Percentiles rank a stretch among this genome's conserved stretches.
Evolutionary conservation across 35 echinoderm and acorn worm genomes (phyloP).

Genomic region (Amphiura filiformis): DNA sequence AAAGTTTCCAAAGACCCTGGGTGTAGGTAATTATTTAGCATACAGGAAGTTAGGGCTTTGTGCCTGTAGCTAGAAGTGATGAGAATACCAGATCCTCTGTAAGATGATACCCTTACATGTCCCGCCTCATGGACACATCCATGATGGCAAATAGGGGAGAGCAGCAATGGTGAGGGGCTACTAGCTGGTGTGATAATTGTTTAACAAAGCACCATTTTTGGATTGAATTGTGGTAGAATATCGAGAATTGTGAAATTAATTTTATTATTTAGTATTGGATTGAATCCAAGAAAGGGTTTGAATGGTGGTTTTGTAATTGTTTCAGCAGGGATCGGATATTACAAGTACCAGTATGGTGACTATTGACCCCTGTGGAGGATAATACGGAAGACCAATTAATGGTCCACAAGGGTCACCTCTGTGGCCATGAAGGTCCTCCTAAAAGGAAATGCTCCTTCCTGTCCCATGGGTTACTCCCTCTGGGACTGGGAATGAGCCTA

Average conservation of each 20-base stretch:
- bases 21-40: background rate
- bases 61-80: background rate
- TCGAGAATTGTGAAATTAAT: background rate
- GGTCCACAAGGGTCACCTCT: conserved; percentile 2
- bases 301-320: background rate
- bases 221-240: too few relatives aligned
- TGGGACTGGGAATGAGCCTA: background rate
- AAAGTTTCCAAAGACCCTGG: background rate
- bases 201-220: too few relatives aligned
- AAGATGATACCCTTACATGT: background rate
- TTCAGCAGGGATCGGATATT: background rate
- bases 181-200: background rate
- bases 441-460: conserved; percentile 1
- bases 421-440: conserved; percentile 12
- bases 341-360: background rate
- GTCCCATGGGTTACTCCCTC: background rate
- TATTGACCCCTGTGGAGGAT: conserved; percentile 9
- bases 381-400: conserved; percentile 15
- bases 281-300: background rate
- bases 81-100: background rate
- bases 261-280: background rate
- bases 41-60: conserved; percentile 9
- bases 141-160: background rate
- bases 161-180: background rate
- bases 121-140: background rate